Evolutionary conservation across 1,140 invertebrate species (phyloP).

Genomic region (Hypothenemus hampei): DNA sequence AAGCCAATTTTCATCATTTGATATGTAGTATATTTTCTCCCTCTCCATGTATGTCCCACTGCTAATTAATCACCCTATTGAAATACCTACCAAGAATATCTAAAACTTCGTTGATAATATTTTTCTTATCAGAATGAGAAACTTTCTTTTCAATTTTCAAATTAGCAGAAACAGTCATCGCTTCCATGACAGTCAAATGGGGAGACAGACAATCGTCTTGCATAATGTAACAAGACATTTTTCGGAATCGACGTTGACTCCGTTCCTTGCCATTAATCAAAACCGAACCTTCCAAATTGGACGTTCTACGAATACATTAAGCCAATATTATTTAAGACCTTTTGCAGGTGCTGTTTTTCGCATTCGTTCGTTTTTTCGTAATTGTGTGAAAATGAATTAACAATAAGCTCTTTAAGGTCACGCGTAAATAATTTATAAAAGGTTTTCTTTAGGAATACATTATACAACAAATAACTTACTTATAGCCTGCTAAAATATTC

Average conservation of each 20-base stretch:
- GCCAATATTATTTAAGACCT: no score
- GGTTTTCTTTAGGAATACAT: background rate
- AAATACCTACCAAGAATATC: constrained; percentile 52
- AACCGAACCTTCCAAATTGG: constrained; percentile 70
- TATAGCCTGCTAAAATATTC: constrained; percentile 84
- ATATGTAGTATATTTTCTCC: no score
- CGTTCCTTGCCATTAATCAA: constrained; percentile 80
- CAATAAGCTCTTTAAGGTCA: no score
- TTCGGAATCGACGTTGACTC: constrained; percentile 79
- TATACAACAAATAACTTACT: constrained; percentile 53
- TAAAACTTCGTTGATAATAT: constrained; percentile 78
- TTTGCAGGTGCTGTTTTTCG: no score
- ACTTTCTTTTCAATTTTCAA: constrained; percentile 84
- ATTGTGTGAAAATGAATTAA: no score
- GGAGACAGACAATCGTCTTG: constrained; percentile 89
- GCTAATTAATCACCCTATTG: no score
- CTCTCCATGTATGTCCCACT: no score
- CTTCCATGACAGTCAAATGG: constrained; percentile 82
- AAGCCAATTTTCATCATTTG: no score
- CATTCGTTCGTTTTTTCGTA: no score
- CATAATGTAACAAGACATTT: constrained; percentile 95
- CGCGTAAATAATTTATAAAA: background rate
- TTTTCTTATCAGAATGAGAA: constrained; percentile 65
- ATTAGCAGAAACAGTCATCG: constrained; percentile 87
- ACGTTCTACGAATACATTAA: constrained; percentile 58